A percentile compares a stretch with the other conserved stretches of the same genome.
Conservation (phyloP, 2,888 invertebrate species). For the Acanthoscelides obtectus region DNA sequence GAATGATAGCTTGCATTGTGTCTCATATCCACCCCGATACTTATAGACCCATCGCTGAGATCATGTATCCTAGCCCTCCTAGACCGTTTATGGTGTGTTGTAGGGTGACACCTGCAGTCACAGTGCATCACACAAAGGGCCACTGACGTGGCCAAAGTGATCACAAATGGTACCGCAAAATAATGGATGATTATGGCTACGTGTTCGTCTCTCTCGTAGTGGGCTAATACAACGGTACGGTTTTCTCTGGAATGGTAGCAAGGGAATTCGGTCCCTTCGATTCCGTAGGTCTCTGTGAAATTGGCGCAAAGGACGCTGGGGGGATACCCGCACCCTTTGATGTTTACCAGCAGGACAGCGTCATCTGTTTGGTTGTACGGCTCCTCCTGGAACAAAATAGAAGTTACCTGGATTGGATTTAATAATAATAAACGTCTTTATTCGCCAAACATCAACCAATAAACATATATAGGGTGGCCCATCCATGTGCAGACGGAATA, state of each 20-base stretch:
- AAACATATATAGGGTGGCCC: no score
- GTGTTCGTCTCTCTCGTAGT: conserved; percentile 79
- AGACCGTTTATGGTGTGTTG: conserved; percentile 58
- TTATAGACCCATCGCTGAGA: conserved; percentile 67
- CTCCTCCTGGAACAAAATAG: conserved; percentile 21
- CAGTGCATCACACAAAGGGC: conserved; percentile 84
- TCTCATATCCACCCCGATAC: conserved; percentile 63
- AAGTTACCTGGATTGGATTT: background rate
- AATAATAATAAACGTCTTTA: no score
- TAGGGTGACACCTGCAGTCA: conserved; percentile 73
- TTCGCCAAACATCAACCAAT: no score
- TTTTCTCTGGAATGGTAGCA: conserved; percentile 74
- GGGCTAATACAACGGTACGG: conserved; percentile 75
- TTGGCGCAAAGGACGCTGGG: conserved; percentile 72
- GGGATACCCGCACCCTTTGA: conserved; percentile 81
- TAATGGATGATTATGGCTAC: conserved; percentile 78
- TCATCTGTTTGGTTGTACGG: conserved; percentile 47
- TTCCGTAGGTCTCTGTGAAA: conserved; percentile 67
- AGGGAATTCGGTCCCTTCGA: conserved; percentile 61
- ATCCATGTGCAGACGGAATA: no score
- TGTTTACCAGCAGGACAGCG: conserved; percentile 67
- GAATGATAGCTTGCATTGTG: conserved; percentile 49
- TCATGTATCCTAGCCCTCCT: conserved; percentile 62
- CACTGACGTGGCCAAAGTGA: conserved; percentile 79
- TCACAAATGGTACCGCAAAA: conserved; percentile 77